Evolutionary conservation across 1,140 invertebrate genomes (phyloP).

Genomic region (Aricia agestis): DNA sequence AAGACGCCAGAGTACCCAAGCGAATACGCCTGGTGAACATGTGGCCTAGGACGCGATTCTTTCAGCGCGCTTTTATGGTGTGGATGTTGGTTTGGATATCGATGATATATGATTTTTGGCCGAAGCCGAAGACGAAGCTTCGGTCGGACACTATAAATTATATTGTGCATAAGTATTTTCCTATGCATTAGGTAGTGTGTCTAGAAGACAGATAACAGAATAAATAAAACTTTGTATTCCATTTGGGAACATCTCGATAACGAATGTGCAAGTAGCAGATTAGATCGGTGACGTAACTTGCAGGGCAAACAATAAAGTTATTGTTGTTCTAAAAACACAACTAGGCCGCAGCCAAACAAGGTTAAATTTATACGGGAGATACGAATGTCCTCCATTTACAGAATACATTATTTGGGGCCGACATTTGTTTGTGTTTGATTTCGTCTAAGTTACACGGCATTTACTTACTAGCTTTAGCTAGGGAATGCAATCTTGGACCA

Average conservation of each 20-base stretch:
- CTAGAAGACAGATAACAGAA: neutral
- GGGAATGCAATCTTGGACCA: no score
- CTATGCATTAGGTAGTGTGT: no score
- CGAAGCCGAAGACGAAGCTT: no score
- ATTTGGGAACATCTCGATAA: neutral
- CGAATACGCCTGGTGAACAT: conserved; percentile 93
- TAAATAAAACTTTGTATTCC: neutral
- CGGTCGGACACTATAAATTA: no score
- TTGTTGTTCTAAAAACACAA: conserved; percentile 1
- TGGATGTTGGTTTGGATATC: conserved; percentile 95
- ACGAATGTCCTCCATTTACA: neutral
- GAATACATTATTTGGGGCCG: neutral
- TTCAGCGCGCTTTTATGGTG: conserved; percentile 95
- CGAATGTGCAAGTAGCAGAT: neutral
- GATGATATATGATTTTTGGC: no score
- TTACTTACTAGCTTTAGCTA: no score
- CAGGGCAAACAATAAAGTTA: neutral
- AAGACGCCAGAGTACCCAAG: conserved; percentile 83
- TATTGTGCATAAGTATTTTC: no score
- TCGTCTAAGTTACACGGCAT: no score
- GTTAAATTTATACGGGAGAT: neutral
- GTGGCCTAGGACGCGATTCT: conserved; percentile 94
- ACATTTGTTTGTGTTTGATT: neutral
- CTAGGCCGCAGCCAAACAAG: neutral
- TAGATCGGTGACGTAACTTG: neutral